These are phyloP conservation scores for Babylonia areolata DNA, from an alignment of 1,140 invertebrate species.

Conservation along the genomic window DNA sequence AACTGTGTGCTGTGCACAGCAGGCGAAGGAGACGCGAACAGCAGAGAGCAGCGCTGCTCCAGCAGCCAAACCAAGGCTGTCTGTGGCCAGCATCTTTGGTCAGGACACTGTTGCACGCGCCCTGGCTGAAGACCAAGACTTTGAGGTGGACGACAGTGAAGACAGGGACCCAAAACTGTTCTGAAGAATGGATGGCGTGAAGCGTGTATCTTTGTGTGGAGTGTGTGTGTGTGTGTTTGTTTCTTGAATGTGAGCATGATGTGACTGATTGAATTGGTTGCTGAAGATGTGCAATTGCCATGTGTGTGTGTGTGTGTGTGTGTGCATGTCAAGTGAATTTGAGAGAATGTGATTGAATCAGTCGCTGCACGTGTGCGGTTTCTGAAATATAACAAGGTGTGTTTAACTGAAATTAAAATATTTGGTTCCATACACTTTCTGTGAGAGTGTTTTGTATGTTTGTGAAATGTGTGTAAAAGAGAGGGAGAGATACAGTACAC, in stretches of 20 bases:
- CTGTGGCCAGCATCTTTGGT: conserved; percentile 25
- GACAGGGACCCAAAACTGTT: not conserved
- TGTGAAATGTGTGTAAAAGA: too few relatives aligned
- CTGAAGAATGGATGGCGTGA: not conserved
- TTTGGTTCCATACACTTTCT: too few relatives aligned
- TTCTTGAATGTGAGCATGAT: not conserved
- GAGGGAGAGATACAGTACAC: too few relatives aligned
- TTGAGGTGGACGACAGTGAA: not conserved
- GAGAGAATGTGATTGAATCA: too few relatives aligned
- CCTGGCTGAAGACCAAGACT: not conserved
- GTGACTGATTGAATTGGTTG: not conserved
- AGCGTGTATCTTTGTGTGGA: not conserved
- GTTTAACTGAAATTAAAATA: too few relatives aligned
- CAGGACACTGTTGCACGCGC: not conserved
- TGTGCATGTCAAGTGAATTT: too few relatives aligned
- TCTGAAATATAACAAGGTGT: too few relatives aligned
- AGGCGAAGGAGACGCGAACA: not conserved
- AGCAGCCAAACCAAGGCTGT: not conserved
- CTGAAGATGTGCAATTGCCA: not conserved
- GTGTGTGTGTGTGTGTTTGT: not conserved
- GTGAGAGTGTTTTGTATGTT: too few relatives aligned
- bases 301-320: not conserved
- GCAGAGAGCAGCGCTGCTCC: too few relatives aligned
- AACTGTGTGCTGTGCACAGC: not conserved
- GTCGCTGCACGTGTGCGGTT: too few relatives aligned